Base-by-base conservation (phyloP, 1,140 invertebrate species). In the Plectrocnemia conspersa region DNA sequence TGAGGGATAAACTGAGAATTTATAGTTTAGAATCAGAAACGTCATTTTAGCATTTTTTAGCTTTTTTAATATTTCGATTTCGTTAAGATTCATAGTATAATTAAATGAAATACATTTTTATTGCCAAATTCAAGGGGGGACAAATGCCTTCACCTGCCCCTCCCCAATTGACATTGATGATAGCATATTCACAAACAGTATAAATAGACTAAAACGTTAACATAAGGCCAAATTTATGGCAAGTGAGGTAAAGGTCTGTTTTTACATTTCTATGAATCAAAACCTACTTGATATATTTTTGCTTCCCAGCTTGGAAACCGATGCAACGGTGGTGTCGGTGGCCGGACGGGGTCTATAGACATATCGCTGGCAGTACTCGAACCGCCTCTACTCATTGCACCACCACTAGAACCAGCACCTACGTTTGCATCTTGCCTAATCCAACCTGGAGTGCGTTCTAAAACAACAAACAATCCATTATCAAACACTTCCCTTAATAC, bases 271-370 rank as follows among this genome's bases (percentile, higher is more conserved):
- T n/a, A n/a, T 7, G 7, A 32, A 47, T 52, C 13, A 48, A 38
- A 49, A 25, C 52, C 56, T 65, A 85, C 84, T 75, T 88, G 86
- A 70, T 96, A 96, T 63, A 95, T 94, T 72, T 91, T 85, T n/a
- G 91, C 89, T 72, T 95, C 91, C 91, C 91, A 92, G 59, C 88
- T 91, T 1, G 89, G 89, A 68, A 92, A 92, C 64, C 86, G 78
- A 66, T 95, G 91, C 32, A 95, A 67, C 0, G 92, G 92, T 16
- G 91, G 91, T 0, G 91, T 94, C 0, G 92, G 92, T 1, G 91
- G 88, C 59, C 86, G 78, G 11, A 69, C 75, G 50, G 73, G 66
- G 54, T 73, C 68, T 7, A 54, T 53, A 16, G 75, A 68, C 27
- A 72, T 63, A 62, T 72, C 47, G 64, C 73, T 22, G 64, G 69